Percentiles rank a stretch among this genome's conserved stretches.
phyloP scores from a whole-genome alignment of 2,113 vertebrate genomes.

The Bubo scandiacus region DNA sequence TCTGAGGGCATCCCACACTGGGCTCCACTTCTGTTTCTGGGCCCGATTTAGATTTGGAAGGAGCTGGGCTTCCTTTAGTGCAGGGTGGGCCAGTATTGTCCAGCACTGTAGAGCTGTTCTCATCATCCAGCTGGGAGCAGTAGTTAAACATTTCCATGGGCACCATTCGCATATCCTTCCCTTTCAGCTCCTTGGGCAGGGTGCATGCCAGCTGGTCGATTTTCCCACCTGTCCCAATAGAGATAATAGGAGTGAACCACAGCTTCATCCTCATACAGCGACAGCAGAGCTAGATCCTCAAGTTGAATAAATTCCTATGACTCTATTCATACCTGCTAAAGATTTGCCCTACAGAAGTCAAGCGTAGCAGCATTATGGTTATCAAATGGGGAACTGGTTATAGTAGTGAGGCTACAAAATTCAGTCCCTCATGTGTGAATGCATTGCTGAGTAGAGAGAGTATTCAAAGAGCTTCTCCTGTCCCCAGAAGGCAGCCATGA shows the following conservation, averaged over 20 bases:
- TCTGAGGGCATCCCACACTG: constrained; percentile 77
- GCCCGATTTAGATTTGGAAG: constrained; percentile 68
- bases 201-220: constrained; percentile 96
- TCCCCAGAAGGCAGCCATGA: neutral
- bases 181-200: constrained; percentile 94
- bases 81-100: constrained; percentile 83
- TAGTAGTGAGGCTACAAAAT: neutral
- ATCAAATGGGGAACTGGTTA: neutral
- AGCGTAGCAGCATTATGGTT: neutral
- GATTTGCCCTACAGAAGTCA: neutral
- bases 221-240: constrained; percentile 82
- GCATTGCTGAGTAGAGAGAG: neutral
- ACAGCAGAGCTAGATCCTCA: neutral
- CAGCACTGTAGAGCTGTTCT: constrained; percentile 80
- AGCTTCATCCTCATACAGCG: neutral
- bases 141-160: constrained; percentile 99
- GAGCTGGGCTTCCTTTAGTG: constrained; percentile 75
- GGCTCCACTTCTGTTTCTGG: constrained; percentile 73
- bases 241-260: neutral
- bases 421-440: neutral
- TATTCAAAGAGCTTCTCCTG: neutral
- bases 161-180: constrained; percentile 92
- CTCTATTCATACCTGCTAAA: neutral
- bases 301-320: neutral
- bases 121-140: constrained; percentile 93